These are phyloP conservation scores for Trichonephila clavata DNA, from an alignment of 1,140 invertebrate species.

Conservation along the genomic window DNA sequence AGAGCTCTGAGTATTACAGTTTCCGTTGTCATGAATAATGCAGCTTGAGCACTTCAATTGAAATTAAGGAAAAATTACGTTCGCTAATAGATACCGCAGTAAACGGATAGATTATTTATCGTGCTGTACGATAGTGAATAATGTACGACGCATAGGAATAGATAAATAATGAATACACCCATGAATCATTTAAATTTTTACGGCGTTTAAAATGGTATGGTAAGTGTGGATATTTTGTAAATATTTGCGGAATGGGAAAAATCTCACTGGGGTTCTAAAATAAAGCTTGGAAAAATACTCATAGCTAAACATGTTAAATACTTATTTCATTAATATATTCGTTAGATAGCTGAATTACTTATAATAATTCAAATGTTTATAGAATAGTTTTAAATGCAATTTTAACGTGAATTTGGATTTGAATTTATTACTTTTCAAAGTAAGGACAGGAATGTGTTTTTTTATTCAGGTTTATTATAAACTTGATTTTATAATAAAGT, in stretches of 20 bases:
- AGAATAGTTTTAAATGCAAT: too few species aligned
- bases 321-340: not conserved
- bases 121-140: not conserved
- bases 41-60: not conserved
- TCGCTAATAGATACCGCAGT: not conserved
- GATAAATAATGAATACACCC: not conserved
- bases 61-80: not conserved
- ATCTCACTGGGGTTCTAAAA: not conserved
- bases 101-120: slow-evolving; percentile 15
- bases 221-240: not conserved
- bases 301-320: not conserved
- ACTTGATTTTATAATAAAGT: too few species aligned
- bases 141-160: not conserved
- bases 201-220: not conserved
- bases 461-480: too few species aligned
- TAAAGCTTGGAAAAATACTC: too few species aligned
- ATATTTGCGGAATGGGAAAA: not conserved
- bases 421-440: too few species aligned
- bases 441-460: too few species aligned
- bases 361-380: too few species aligned
- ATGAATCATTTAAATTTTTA: not conserved
- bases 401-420: too few species aligned
- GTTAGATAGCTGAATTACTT: not conserved
- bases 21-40: slow-evolving; percentile 28
- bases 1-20: not conserved